Conservation (phyloP, 2,797 vertebrate species). For the Botia almorhae region DNA sequence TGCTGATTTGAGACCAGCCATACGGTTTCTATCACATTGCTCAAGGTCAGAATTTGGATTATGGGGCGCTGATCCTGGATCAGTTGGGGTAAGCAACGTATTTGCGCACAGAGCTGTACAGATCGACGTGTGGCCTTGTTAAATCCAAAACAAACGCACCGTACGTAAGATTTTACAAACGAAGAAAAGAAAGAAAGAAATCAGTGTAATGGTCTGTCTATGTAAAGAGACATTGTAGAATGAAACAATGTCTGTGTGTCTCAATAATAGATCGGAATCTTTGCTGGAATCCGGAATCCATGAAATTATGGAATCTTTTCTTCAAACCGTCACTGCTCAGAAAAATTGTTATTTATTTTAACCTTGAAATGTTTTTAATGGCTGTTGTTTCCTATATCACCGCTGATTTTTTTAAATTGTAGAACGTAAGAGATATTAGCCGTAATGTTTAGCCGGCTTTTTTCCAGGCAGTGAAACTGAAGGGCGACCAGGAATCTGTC, state of each 20-base stretch:
- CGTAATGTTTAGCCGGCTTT: not conserved
- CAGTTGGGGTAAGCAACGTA: constrained; percentile 20
- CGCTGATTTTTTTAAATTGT: not conserved
- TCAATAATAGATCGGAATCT: constrained; percentile 63
- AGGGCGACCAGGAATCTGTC: no score
- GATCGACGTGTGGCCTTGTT: constrained; percentile 6
- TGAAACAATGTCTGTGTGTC: constrained; percentile 68
- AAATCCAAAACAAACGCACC: constrained; percentile 58
- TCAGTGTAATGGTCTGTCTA: constrained; percentile 69
- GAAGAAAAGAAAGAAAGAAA: no score
- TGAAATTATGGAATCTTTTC: no score
- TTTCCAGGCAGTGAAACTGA: not conserved
- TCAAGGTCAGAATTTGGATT: constrained; percentile 16
- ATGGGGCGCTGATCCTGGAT: not conserved
- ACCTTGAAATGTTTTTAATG: not conserved
- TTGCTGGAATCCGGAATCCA: no score
- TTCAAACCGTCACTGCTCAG: not conserved
- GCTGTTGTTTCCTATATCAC: not conserved
- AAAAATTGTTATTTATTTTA: not conserved
- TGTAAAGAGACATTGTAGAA: constrained; percentile 64
- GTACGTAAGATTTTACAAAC: constrained; percentile 35
- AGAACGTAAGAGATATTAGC: not conserved
- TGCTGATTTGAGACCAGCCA: not conserved
- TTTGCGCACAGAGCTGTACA: constrained; percentile 36
- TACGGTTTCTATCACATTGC: constrained; percentile 5